Percentiles rank a stretch among this genome's conserved stretches.
Evolutionary conservation across 2,113 vertebrate species (phyloP).

Genomic region (Lepus americanus): DNA sequence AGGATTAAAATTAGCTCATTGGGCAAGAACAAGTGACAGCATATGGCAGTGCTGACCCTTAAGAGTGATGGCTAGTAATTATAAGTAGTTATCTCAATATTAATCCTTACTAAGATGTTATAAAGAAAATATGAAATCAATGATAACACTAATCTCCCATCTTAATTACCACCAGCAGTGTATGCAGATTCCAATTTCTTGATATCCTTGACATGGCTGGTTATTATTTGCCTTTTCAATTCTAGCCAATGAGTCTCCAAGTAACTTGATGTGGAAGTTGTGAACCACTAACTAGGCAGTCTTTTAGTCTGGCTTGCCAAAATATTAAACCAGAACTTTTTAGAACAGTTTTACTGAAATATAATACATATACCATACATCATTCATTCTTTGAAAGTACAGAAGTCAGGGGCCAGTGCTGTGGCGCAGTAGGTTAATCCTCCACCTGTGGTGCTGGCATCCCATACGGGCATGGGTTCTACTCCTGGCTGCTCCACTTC

Average conservation of each 20-base stretch:
- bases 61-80: slow-evolving; percentile 42
- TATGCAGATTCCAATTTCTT: too few relatives aligned
- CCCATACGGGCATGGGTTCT: too few relatives aligned
- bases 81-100: slow-evolving; percentile 44
- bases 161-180: too few relatives aligned
- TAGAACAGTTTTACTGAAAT: slow-evolving; percentile 20
- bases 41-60: slow-evolving; percentile 28
- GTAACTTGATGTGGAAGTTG: neutral
- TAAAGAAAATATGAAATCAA: slow-evolving; percentile 49
- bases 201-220: too few relatives aligned
- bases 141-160: neutral
- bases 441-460: too few relatives aligned
- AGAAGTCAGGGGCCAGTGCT: too few relatives aligned
- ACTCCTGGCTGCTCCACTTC: too few relatives aligned
- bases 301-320: neutral
- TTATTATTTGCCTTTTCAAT: too few relatives aligned
- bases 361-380: neutral
- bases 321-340: slow-evolving; percentile 32
- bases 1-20: too few relatives aligned
- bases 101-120: slow-evolving; percentile 31
- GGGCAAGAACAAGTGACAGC: too few relatives aligned
- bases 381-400: neutral
- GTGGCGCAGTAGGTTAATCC: too few relatives aligned
- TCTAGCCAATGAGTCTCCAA: neutral
- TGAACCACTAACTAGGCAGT: neutral